A percentile compares a stretch with the other conserved stretches of the same genome.
Evolutionary conservation across 64 coral and sea anemone species (phyloP).

Genomic region (Pocillopora verrucosa): DNA sequence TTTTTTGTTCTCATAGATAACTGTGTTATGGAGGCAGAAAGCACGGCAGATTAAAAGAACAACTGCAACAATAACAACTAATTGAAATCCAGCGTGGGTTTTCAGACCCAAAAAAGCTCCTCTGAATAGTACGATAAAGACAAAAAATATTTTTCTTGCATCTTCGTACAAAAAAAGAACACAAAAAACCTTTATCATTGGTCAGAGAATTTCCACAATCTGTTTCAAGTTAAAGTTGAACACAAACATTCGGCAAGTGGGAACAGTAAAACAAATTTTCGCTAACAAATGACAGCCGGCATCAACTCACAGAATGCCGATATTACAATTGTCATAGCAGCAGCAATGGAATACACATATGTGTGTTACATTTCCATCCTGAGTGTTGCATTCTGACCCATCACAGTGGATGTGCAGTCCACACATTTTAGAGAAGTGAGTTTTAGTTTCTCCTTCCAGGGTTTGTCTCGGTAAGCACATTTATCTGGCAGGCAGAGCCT

Average conservation of each 20-base stretch:
- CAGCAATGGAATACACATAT: background rate
- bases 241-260: background rate
- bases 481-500: background rate
- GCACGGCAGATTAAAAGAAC: no score
- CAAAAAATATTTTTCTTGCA: no score
- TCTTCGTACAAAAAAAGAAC: no score
- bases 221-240: background rate
- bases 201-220: background rate
- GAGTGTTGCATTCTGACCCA: background rate
- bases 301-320: background rate
- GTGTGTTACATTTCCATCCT: background rate
- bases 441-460: background rate
- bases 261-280: background rate
- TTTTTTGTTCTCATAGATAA: no score
- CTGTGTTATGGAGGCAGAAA: no score
- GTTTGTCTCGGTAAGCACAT: background rate
- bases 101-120: no score
- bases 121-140: no score
- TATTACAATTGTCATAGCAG: slow-evolving; percentile 5
- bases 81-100: no score
- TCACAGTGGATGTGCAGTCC: background rate
- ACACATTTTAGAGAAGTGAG: background rate
- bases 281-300: no score
- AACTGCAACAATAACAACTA: no score
- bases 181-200: no score